Evolutionary conservation across 2,113 vertebrate species (phyloP).

Genomic region (Chloroceryle aenea): DNA sequence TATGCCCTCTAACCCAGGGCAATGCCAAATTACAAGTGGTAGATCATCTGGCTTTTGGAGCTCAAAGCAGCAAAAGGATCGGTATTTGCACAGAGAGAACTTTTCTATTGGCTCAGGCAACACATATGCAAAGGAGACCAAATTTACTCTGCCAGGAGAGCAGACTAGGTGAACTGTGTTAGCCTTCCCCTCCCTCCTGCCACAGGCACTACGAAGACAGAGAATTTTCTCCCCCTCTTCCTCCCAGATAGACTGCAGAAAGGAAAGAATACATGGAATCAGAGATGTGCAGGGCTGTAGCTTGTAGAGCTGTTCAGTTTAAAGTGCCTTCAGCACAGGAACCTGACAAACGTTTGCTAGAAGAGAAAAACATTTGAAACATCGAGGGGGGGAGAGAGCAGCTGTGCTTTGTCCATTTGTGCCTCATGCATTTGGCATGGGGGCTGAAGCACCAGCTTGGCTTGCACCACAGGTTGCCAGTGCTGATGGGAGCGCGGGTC

Average conservation of each 20-base stretch:
- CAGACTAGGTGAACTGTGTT: background rate
- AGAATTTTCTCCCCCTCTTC: background rate
- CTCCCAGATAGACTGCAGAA: background rate
- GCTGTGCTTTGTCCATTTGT: background rate
- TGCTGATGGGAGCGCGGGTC: accelerated
- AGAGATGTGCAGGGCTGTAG: background rate
- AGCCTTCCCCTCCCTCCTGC: background rate
- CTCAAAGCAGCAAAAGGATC: background rate
- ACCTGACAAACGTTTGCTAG: background rate
- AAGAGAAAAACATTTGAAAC: background rate
- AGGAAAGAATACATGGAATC: background rate
- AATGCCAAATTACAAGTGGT: background rate
- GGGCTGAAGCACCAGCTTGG: background rate
- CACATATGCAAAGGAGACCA: background rate
- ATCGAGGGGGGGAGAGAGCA: accelerated
- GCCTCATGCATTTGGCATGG: background rate
- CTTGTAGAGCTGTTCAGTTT: accelerated
- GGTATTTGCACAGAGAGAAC: background rate
- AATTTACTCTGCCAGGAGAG: background rate
- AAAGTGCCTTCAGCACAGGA: background rate
- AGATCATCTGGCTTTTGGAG: background rate
- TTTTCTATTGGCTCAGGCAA: background rate
- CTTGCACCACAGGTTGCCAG: background rate
- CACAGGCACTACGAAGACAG: accelerated
- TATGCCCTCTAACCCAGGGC: background rate